These are phyloP conservation scores for Caligus rogercresseyi DNA, from an alignment of 1,140 invertebrate species.

Conservation along the genomic window DNA sequence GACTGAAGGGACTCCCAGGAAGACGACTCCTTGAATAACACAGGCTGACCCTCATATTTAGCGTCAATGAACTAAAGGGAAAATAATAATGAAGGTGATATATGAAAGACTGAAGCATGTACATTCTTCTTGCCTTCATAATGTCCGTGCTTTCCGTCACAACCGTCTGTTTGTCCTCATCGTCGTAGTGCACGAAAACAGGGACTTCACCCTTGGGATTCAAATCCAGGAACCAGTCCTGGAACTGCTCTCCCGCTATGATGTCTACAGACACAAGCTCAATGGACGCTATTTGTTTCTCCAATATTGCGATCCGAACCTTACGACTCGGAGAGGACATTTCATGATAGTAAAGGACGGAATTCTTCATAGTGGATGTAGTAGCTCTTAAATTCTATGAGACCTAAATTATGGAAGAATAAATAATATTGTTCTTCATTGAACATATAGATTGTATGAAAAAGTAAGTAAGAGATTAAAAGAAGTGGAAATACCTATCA, in stretches of 20 bases:
- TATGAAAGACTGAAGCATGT: too few species aligned
- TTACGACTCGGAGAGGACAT: conserved; percentile 2
- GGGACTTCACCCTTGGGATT: conserved; percentile 7
- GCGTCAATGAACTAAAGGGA: conserved; percentile 3
- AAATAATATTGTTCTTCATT: too few species aligned
- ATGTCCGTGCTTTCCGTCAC: neutral
- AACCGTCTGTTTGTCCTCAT: neutral
- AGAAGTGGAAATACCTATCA: too few species aligned
- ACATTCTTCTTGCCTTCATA: neutral
- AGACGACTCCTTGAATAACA: too few species aligned
- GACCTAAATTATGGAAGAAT: too few species aligned
- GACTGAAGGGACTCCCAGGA: too few species aligned
- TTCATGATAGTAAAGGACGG: neutral
- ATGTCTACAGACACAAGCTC: neutral
- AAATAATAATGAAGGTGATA: too few species aligned
- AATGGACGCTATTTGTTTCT: neutral
- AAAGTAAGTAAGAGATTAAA: too few species aligned
- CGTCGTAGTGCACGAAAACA: neutral
- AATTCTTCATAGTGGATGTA: too few species aligned
- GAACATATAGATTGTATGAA: too few species aligned
- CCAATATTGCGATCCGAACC: conserved; percentile 5
- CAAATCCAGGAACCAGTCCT: conserved; percentile 10
- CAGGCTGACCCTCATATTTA: too few species aligned
- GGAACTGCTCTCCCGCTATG: conserved; percentile 1
- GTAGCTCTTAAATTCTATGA: too few species aligned